Base-by-base conservation (phyloP, 2,113 vertebrate genomes). In the Cyanoramphus novaezelandiae region DNA sequence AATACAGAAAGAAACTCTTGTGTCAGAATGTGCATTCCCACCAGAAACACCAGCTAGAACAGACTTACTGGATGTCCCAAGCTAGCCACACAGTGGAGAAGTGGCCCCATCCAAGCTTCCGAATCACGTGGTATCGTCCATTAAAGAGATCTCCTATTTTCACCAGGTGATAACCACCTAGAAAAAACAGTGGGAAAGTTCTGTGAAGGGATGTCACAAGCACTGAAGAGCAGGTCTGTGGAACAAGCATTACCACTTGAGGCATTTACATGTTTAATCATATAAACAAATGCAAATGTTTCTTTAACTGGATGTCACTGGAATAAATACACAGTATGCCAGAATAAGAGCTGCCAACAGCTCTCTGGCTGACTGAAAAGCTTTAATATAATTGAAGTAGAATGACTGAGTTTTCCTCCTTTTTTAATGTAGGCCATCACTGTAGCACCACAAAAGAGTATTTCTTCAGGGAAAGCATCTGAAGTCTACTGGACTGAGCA, bases 31-130 rank as follows among this genome's bases (percentile, higher is more conserved):
- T 9, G 8, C 59, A 21, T 8, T 77, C 41, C 79, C 44, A 20
- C 44, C 81, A 88, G 87, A 84, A 96, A 65, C 44, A 39, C 9
- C 3, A 70, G 31, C 31, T 50, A 59, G 21, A 86, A 44, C 13
- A 83, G 77, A 97, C 99, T 98, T 98, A 99, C 99, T 99, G 99
- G 95, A 99, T 99, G 95, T 99, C 99, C 99, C 99, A 99, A n/a
- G 99, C 99, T 84, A 99, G 96, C 99, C 99, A 99, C 91, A 99
- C 99, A 8, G 99, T 99, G 91, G 99, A 99, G 97, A 99, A 99
- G 97, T 99, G 99, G 43, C 99, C 99, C 99, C 99, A 99, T 94
- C 99, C 99, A 84, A 99, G 98, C 83, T 99, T 99, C 63, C 99
- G 98, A 96, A 99, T 99, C 69, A 99, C 99, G 23, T 99, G 99